Evolutionary conservation across 1,140 invertebrate species (phyloP).

Genomic region (Dendroctonus valens): DNA sequence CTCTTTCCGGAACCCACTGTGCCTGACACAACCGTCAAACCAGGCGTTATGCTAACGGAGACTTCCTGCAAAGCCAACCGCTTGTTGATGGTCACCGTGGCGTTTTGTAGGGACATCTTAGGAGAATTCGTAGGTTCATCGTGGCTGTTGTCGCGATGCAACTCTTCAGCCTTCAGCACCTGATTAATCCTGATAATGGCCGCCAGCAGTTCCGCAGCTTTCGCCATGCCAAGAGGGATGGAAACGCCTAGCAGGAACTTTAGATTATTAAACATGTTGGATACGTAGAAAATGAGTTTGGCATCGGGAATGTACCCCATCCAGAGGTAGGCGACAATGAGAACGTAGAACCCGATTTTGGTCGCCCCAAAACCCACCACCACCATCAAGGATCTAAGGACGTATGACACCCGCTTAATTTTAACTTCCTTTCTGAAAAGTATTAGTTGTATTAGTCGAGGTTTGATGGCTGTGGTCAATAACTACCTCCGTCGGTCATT

Average conservation of each 20-base stretch:
- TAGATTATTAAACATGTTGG: constrained; percentile 71
- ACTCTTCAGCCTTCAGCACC: constrained; percentile 37
- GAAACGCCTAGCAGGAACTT: constrained; percentile 71
- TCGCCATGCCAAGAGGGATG: constrained; percentile 66
- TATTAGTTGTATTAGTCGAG: too few species aligned
- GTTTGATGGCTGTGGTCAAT: too few species aligned
- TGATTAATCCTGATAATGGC: constrained; percentile 36
- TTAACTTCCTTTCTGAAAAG: constrained; percentile 39
- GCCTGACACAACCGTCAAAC: constrained; percentile 71
- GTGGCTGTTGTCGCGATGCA: constrained; percentile 26
- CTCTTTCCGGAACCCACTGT: constrained; percentile 81
- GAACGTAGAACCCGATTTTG: constrained; percentile 51
- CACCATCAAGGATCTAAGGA: constrained; percentile 32
- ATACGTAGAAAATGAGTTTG: constrained; percentile 72
- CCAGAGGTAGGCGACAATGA: constrained; percentile 71
- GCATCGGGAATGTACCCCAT: constrained; percentile 67
- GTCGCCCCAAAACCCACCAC: constrained; percentile 58
- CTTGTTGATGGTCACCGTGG: constrained; percentile 39
- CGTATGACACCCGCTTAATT: constrained; percentile 32
- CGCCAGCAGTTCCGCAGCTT: constrained; percentile 53
- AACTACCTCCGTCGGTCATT: constrained; percentile 36
- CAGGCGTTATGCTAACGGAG: constrained; percentile 60
- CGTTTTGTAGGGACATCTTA: constrained; percentile 27
- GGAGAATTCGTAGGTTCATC: constrained; percentile 17
- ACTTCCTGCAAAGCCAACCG: constrained; percentile 55